A percentile compares a stretch with the other conserved stretches of the same genome.
Conservation (phyloP, 2,888 invertebrate species). For the Meloe dianella region DNA sequence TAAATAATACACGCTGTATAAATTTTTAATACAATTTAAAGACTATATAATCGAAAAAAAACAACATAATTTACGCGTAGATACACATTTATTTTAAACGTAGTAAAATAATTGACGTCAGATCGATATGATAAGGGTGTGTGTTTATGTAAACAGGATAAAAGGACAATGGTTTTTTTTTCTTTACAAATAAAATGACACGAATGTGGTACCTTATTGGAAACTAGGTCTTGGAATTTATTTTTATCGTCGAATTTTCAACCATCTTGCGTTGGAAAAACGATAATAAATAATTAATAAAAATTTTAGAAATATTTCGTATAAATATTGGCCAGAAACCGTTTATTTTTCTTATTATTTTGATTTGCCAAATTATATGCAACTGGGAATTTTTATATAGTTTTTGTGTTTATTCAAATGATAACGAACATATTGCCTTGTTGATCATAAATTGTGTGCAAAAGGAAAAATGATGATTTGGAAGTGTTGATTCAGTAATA, state of each 20-base stretch:
- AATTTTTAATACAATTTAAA: not conserved
- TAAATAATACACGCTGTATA: too few relatives aligned
- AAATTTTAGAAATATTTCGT: not conserved
- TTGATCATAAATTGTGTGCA: not conserved
- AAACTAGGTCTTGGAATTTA: constrained; percentile 5
- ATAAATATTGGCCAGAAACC: constrained; percentile 15
- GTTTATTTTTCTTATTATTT: constrained; percentile 14
- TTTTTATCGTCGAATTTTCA: not conserved
- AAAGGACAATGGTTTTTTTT: not conserved
- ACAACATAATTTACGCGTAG: not conserved
- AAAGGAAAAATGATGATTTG: not conserved
- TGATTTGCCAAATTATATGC: not conserved
- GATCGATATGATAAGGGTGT: not conserved
- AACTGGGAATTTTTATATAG: not conserved
- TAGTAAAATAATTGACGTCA: constrained; percentile 1
- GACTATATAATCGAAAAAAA: not conserved
- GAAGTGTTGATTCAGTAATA: not conserved
- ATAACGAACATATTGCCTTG: constrained; percentile 2
- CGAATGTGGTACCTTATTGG: not conserved
- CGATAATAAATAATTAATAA: constrained; percentile 4
- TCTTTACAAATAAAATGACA: not conserved
- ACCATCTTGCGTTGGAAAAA: too few relatives aligned
- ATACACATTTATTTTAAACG: not conserved
- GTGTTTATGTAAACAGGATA: not conserved
- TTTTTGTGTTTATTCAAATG: constrained; percentile 6